phyloP scores from a whole-genome alignment of 2,888 invertebrate genomes.

The Phengaris alcon region DNA sequence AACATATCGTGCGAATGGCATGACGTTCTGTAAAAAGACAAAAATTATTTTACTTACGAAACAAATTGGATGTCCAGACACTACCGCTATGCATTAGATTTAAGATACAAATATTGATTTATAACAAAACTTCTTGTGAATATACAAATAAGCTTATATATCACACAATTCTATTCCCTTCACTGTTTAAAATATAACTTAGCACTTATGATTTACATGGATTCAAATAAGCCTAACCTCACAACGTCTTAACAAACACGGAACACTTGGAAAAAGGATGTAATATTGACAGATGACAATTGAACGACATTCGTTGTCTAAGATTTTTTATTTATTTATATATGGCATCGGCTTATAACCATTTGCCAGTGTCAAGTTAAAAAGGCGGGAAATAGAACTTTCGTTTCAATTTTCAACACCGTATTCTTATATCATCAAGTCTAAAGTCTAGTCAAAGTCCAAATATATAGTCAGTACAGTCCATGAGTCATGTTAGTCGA shows the following conservation, averaged over 20 bases:
- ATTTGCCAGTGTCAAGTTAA: too few relatives aligned
- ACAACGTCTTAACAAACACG: constrained; percentile 66
- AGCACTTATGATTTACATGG: constrained; percentile 36
- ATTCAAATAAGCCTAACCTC: constrained; percentile 69
- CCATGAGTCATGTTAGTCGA: too few relatives aligned
- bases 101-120: background rate
- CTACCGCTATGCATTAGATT: background rate
- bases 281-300: constrained; percentile 36
- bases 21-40: constrained; percentile 66
- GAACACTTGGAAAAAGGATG: constrained; percentile 61
- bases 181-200: background rate
- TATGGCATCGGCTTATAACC: too few relatives aligned
- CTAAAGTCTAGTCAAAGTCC: too few relatives aligned
- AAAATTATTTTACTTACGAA: background rate
- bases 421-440: too few relatives aligned
- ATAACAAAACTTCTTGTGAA: constrained; percentile 14
- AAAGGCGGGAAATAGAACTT: too few relatives aligned
- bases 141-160: background rate
- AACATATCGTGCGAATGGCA: constrained; percentile 95
- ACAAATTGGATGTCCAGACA: background rate
- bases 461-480: too few relatives aligned
- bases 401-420: too few relatives aligned
- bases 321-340: too few relatives aligned
- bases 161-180: background rate
- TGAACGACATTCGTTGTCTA: constrained; percentile 3